Evolutionary conservation across 2,888 invertebrate genomes (phyloP).

Genomic region (Macroteleia sp.): DNA sequence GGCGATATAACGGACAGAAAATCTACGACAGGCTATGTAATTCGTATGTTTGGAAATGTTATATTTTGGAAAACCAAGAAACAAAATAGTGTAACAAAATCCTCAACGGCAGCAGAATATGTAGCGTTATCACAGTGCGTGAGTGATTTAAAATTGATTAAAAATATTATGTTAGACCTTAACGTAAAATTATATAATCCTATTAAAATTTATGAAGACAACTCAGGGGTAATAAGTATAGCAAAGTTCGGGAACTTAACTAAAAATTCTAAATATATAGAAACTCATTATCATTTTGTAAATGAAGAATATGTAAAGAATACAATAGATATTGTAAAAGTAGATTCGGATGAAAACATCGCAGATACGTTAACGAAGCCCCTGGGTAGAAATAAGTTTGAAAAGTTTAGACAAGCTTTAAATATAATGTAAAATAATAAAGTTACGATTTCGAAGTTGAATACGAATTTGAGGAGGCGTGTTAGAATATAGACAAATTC

Average conservation of each 20-base stretch:
- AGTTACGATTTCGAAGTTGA: too few species aligned
- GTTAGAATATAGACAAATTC: too few species aligned
- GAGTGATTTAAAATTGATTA: not conserved
- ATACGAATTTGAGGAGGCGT: slow-evolving; percentile 1
- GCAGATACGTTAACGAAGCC: not conserved
- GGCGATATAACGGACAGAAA: not conserved
- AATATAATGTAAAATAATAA: not conserved
- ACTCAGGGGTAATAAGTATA: not conserved
- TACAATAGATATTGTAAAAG: not conserved
- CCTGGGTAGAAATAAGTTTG: not conserved
- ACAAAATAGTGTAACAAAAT: slow-evolving; percentile 11
- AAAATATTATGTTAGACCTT: not conserved
- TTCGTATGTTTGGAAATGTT: not conserved
- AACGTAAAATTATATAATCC: not conserved
- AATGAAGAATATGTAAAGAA: not conserved
- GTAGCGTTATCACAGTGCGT: not conserved
- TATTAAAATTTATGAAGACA: not conserved
- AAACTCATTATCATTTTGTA: slow-evolving; percentile 2
- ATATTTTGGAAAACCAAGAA: slow-evolving; percentile 8
- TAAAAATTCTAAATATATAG: not conserved
- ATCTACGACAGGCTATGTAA: slow-evolving; percentile 1
- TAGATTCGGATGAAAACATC: not conserved
- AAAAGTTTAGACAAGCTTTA: not conserved
- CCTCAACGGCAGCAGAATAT: not conserved
- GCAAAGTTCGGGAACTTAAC: not conserved